Conservation (phyloP, 2,797 vertebrate genomes). For the Champsocephalus gunnari region DNA sequence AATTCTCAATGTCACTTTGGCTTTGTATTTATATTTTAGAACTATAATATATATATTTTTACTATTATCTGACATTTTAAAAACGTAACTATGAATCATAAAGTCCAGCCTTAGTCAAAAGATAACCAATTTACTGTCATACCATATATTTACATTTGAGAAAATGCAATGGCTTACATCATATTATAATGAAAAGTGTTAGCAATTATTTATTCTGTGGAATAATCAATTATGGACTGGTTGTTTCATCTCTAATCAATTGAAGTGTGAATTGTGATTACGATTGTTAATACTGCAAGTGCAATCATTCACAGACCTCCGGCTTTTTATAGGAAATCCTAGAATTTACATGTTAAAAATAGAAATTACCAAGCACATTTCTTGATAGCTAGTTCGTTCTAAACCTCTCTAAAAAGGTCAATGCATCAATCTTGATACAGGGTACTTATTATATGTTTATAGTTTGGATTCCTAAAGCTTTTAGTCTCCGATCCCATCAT, state of each 20-base stretch:
- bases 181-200: neutral
- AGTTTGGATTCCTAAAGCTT: too few relatives aligned
- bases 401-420: too few relatives aligned
- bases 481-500: too few relatives aligned
- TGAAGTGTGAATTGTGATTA: neutral
- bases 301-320: neutral
- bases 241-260: neutral
- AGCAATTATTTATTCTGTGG: neutral
- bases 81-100: neutral
- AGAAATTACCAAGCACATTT: neutral
- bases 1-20: neutral
- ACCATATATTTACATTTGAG: neutral
- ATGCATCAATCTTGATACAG: too few relatives aligned
- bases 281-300: neutral
- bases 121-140: neutral
- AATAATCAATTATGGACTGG: neutral
- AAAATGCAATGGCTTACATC: neutral
- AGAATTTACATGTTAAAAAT: too few relatives aligned
- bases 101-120: neutral
- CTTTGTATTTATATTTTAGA: too few relatives aligned
- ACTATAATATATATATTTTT: too few relatives aligned
- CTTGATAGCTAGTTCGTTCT: neutral
- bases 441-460: too few relatives aligned
- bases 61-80: neutral
- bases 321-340: neutral